phyloP scores from a whole-genome alignment of 2,113 vertebrate genomes.

The Thryonomys swinderianus region DNA sequence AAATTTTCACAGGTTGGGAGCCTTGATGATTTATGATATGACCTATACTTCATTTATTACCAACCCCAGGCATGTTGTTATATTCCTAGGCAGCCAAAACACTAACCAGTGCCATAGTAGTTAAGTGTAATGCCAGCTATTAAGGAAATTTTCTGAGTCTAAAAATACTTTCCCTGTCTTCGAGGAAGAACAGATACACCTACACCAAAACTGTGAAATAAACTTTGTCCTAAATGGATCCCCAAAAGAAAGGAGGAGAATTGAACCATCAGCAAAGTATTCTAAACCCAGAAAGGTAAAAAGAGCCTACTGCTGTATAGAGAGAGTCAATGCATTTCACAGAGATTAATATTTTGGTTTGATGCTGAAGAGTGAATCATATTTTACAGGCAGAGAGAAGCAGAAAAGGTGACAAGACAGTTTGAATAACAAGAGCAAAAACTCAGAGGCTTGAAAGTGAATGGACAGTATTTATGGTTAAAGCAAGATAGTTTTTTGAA shows the following conservation, averaged over 20 bases:
- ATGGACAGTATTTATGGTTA: not conserved
- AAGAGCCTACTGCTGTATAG: not conserved
- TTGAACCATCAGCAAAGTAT: not conserved
- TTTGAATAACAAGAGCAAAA: not conserved
- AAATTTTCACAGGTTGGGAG: not conserved
- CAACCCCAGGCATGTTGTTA: not conserved
- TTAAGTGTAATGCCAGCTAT: not conserved
- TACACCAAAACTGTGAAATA: not conserved
- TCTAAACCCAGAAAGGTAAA: slow-evolving; percentile 26
- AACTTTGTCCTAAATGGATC: not conserved
- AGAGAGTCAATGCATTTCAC: slow-evolving; percentile 4
- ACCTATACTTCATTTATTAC: not conserved
- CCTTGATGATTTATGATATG: not conserved
- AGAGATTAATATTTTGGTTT: slow-evolving; percentile 23
- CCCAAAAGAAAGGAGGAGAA: not conserved
- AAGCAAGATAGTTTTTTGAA: slow-evolving; percentile 16
- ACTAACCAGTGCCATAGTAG: not conserved
- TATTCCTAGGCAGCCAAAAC: not conserved
- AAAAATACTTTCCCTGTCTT: not conserved
- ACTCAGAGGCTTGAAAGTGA: not conserved
- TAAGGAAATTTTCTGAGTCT: not conserved
- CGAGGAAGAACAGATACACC: not conserved
- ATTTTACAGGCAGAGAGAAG: not conserved
- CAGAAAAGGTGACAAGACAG: not conserved
- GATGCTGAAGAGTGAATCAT: not conserved